A percentile compares a stretch with the other conserved stretches of the same genome.
These are phyloP conservation scores for Helicoverpa armigera DNA, from an alignment of 1,140 invertebrate species.

Conservation along the genomic window DNA sequence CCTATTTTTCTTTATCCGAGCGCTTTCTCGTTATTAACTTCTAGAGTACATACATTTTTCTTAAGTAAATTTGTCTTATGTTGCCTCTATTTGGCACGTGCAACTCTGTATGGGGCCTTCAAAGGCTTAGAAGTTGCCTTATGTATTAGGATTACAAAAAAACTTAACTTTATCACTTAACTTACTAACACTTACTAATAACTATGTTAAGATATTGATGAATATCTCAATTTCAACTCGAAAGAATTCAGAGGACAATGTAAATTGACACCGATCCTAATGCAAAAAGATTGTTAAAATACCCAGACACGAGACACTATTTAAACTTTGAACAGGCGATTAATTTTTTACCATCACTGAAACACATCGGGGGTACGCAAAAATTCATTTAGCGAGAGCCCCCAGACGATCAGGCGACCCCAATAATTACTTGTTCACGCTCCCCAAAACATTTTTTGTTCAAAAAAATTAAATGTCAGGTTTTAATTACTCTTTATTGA, in stretches of 20 bases:
- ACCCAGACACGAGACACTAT: constrained; percentile 2
- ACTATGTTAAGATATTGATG: too few species aligned
- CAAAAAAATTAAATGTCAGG: constrained; percentile 19
- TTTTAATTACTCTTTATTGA: constrained; percentile 32
- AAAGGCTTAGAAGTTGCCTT: too few species aligned
- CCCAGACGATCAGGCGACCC: not conserved
- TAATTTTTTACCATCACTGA: not conserved
- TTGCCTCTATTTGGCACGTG: too few species aligned
- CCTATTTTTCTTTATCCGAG: constrained; percentile 11
- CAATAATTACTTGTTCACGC: constrained; percentile 15
- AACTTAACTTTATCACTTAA: too few species aligned
- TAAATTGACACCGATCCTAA: too few species aligned
- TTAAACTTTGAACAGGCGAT: not conserved
- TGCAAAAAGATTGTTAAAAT: not conserved
- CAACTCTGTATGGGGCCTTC: too few species aligned
- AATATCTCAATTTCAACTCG: too few species aligned
- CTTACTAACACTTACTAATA: too few species aligned
- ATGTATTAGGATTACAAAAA: too few species aligned
- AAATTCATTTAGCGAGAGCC: constrained; percentile 11
- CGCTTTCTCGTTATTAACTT: not conserved
- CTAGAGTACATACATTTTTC: not conserved
- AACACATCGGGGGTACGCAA: not conserved
- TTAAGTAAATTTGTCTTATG: not conserved
- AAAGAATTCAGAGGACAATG: too few species aligned
- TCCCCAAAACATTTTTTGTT: constrained; percentile 10